phyloP scores from a whole-genome alignment of 2,888 invertebrate genomes.

The Thereva unica region DNA sequence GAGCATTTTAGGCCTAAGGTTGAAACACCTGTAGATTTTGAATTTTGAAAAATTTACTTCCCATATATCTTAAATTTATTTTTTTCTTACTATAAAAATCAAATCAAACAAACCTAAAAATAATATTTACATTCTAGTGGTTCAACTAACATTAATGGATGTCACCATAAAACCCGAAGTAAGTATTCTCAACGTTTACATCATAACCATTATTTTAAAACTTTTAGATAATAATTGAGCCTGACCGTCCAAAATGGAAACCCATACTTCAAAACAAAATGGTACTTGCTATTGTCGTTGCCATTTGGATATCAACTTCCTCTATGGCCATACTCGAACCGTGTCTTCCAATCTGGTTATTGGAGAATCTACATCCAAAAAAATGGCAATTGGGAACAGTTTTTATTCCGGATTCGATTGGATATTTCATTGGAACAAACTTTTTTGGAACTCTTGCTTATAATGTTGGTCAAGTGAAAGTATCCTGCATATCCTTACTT shows the following conservation, averaged over 20 bases:
- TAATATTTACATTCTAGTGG: conserved; percentile 41
- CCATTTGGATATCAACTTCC: conserved; percentile 77
- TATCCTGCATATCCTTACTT: conserved; percentile 66
- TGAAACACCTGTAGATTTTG: no score
- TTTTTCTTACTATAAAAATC: no score
- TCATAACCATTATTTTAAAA: neutral
- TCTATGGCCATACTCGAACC: conserved; percentile 84
- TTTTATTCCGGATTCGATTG: conserved; percentile 83
- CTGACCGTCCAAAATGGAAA: conserved; percentile 59
- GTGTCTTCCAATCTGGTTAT: conserved; percentile 80
- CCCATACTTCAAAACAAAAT: conserved; percentile 66
- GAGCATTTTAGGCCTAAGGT: no score
- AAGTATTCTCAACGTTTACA: neutral
- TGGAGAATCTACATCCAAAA: conserved; percentile 58
- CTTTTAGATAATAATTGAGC: conserved; percentile 43
- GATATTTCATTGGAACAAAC: conserved; percentile 81
- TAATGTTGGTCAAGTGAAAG: conserved; percentile 67
- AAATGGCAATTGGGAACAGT: conserved; percentile 78
- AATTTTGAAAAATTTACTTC: no score
- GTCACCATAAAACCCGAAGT: conserved; percentile 53
- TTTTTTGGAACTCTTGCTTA: conserved; percentile 72
- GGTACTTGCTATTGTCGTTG: conserved; percentile 66
- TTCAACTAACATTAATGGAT: conserved; percentile 54
- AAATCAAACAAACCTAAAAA: no score
- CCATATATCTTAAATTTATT: no score